phyloP scores from a whole-genome alignment of 2,797 vertebrate genomes.

The Chrysocyon brachyurus region DNA sequence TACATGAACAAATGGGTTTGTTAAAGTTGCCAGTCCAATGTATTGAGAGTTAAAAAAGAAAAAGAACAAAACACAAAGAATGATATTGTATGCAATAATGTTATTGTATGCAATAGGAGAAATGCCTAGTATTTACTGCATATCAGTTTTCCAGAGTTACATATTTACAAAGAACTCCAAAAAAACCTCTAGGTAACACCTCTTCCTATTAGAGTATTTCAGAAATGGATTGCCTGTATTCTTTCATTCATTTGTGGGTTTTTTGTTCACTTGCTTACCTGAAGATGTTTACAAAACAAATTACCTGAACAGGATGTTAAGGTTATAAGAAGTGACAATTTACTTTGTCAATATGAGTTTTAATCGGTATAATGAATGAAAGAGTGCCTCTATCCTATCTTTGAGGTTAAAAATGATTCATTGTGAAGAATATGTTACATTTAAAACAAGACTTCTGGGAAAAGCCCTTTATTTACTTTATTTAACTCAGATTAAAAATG shows the following conservation, averaged over 20 bases:
- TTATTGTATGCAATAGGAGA: neutral
- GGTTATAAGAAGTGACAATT: neutral
- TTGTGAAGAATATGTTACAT: neutral
- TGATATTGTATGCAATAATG: too few relatives aligned
- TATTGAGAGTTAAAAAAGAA: neutral
- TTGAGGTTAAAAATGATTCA: constrained; percentile 4
- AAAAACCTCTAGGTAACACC: neutral
- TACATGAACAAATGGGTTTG: neutral
- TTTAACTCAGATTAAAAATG: neutral
- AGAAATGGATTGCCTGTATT: neutral
- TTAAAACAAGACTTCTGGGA: neutral
- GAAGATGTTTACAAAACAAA: constrained; percentile 1
- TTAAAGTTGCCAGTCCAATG: neutral
- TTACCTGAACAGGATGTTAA: neutral
- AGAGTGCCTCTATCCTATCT: neutral
- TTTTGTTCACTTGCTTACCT: neutral
- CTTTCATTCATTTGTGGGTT: neutral
- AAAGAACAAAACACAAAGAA: neutral
- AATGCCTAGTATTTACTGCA: neutral
- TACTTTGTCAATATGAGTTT: neutral
- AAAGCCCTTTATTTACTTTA: neutral
- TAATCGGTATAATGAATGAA: neutral
- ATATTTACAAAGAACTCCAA: neutral
- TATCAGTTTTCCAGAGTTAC: neutral
- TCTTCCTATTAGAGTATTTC: neutral